Conservation (phyloP, 64 coral and sea anemone species). For the Trachythela sp. region DNA sequence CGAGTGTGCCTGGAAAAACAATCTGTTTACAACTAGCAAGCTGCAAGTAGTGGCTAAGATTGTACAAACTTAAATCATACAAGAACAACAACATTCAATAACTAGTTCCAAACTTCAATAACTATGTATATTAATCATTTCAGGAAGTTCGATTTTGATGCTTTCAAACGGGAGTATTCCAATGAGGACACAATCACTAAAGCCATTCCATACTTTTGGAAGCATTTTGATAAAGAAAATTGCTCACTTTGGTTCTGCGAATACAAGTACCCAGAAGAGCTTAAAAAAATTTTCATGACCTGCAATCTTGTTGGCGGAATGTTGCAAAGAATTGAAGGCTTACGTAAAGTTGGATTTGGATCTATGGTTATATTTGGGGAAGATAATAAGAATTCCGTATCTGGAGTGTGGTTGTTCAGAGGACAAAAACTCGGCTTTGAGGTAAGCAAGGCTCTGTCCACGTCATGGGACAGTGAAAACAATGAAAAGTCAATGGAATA, state of each 20-base stretch:
- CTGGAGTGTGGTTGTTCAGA: constrained; percentile 76
- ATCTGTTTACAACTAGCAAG: too few species aligned
- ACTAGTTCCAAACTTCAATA: background rate
- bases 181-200: constrained; percentile 61
- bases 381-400: background rate
- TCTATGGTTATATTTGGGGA: constrained; percentile 67
- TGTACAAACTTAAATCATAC: too few species aligned
- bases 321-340: constrained; percentile 78
- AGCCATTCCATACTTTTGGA: constrained; percentile 92
- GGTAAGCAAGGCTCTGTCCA: constrained; percentile 36
- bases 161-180: constrained; percentile 64
- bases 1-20: too few species aligned
- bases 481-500: too few species aligned
- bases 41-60: too few species aligned
- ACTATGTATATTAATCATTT: background rate
- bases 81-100: too few species aligned
- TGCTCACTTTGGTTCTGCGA: constrained; percentile 84
- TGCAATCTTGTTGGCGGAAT: constrained; percentile 81
- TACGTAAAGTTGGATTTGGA: constrained; percentile 74
- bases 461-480: background rate
- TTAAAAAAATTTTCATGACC: constrained; percentile 63
- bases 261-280: constrained; percentile 64
- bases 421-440: constrained; percentile 71
- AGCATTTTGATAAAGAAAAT: constrained; percentile 87
- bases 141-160: constrained; percentile 90